Base-by-base conservation (phyloP, 1,140 invertebrate species). In the Drosophila virilis region DNA sequence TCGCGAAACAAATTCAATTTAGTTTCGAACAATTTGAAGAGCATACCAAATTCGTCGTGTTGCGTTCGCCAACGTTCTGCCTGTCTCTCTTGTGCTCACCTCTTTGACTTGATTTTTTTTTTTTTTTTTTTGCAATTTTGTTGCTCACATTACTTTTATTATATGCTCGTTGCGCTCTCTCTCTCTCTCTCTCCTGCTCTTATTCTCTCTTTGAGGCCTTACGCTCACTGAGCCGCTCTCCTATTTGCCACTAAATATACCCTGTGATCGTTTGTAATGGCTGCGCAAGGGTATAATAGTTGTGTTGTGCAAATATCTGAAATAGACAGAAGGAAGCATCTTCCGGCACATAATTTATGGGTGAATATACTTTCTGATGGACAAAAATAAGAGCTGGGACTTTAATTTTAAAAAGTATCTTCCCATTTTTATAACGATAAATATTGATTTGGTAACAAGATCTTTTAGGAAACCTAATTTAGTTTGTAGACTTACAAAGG, bases 121-220 rank as follows among this genome's bases (percentile, higher is more conserved):
- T 58, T 46, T 51, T 68, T 65, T 62, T 72, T 68, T 81, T 77
- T 78, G 74, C 80, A 85, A 64, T 77, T 76, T 90, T 3, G 22
- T 81, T 78, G 69, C 74, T 80, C 73, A 70, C 46, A 80, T 82
- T 55, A 73, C 61, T 74, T 81, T 76, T 77, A 51, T 71, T 77
- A 40, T 58, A 68, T 48, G 45, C 48, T 12, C 13, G 12, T 35
- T 48, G 33, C 28, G 51, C 42, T 61, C 66, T 45, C 33, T 4
- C 22, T 15, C 54, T n/a, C n/a, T n/a, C 17, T 17, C 17, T 17
- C 17, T 77, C 46, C 58, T 32, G 46, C 37, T 58, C 64, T 57
- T 43, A 68, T 10, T 37, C 51, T 37, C 61, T 35, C 32, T 17
- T 17, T 42, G 28, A 33, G 32, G 57, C 8, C 54, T 45, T 37